phyloP scores from a whole-genome alignment of 2,888 invertebrate genomes.

The Diarsia rubi region DNA sequence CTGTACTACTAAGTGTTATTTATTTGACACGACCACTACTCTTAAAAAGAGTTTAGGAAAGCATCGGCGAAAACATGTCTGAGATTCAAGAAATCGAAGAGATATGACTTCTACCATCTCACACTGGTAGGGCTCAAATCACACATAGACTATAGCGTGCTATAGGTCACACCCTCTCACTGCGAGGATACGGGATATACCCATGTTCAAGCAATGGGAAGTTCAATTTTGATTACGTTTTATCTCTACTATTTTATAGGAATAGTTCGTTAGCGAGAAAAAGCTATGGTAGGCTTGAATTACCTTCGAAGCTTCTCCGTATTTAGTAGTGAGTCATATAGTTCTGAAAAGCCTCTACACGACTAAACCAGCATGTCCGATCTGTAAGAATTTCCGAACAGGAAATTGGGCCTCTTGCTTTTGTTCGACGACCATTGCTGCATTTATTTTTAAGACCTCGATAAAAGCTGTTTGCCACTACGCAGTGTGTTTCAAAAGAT shows the following conservation, averaged over 20 bases:
- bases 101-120: background rate
- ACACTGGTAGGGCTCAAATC: background rate
- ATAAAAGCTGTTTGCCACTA: background rate
- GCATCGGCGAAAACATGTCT: background rate
- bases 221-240: too few species aligned
- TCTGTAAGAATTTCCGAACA: slow-evolving; percentile 25
- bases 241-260: background rate
- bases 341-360: slow-evolving; percentile 19
- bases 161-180: background rate
- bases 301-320: slow-evolving; percentile 12
- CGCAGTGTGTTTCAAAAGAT: slow-evolving; percentile 18
- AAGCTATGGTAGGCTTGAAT: background rate
- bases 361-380: background rate
- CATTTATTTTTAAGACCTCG: background rate
- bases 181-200: background rate
- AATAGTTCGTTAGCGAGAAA: background rate
- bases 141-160: background rate
- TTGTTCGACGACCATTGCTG: background rate
- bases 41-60: background rate
- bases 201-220: background rate
- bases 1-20: background rate
- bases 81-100: background rate
- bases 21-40: background rate
- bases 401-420: slow-evolving; percentile 22
- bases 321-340: slow-evolving; percentile 35